Conservation (phyloP, 2,888 invertebrate species). For the Vanessa cardui region DNA sequence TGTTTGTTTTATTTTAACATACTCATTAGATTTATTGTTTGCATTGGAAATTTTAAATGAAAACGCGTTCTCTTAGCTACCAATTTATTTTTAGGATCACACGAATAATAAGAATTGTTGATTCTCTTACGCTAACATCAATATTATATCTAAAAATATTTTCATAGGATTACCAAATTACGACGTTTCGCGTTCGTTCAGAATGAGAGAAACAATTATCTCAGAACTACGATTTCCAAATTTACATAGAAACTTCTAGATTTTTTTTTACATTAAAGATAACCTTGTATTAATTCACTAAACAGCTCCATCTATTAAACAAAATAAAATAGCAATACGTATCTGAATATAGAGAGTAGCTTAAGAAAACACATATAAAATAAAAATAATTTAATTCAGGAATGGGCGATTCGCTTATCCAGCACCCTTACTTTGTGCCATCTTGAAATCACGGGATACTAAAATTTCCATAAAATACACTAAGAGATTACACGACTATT, state of each 20-base stretch:
- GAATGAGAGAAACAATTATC: neutral
- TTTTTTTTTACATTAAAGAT: neutral
- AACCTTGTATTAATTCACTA: neutral
- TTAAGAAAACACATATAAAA: conserved; percentile 18
- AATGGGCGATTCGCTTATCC: conserved; percentile 36
- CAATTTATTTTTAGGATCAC: conserved; percentile 61
- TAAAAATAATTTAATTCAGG: conserved; percentile 35
- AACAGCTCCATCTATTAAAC: neutral
- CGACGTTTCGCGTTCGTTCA: neutral
- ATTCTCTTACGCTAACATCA: conserved; percentile 59
- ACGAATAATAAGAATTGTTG: conserved; percentile 53
- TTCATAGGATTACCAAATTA: conserved; percentile 10
- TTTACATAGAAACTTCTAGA: neutral
- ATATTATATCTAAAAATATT: conserved; percentile 54
- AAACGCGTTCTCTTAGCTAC: conserved; percentile 40
- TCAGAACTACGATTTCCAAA: neutral
- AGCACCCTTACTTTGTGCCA: conserved; percentile 42
- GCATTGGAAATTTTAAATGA: neutral
- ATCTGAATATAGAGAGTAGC: neutral
- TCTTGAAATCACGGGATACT: conserved; percentile 19
- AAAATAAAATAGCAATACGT: neutral
- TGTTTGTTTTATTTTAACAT: conserved; percentile 13
- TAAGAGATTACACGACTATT: conserved; percentile 20
- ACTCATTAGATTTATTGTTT: neutral
- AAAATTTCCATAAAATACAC: conserved; percentile 18